Percentiles rank a stretch among this genome's conserved stretches.
Evolutionary conservation across 2,888 invertebrate genomes (phyloP).

Genomic region (Lepetodrilus schrolli): DNA sequence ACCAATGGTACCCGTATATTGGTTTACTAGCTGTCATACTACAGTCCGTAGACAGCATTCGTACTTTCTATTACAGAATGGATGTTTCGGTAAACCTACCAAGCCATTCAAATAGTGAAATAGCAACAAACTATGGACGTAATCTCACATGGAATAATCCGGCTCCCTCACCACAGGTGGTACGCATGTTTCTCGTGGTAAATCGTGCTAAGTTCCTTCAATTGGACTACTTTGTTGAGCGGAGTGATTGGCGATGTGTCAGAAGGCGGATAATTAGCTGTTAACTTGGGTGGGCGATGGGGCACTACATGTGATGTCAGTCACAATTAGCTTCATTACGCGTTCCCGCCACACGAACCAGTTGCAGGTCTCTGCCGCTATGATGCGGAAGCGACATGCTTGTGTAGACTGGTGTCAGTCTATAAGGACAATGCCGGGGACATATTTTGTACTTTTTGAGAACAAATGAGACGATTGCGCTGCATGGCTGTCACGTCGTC

Average conservation of each 20-base stretch:
- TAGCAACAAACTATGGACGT: no score
- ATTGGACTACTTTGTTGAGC: constrained; percentile 3
- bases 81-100: no score
- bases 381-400: background rate
- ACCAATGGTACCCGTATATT: no score
- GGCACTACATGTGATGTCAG: background rate
- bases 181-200: background rate
- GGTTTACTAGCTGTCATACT: no score
- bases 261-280: constrained; percentile 6
- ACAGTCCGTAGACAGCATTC: no score
- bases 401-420: background rate
- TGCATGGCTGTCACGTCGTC: no score
- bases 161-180: background rate
- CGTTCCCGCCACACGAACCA: background rate
- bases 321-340: constrained; percentile 1
- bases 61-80: no score
- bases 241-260: background rate
- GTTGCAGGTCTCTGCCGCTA: background rate
- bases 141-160: no score
- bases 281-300: constrained; percentile 9
- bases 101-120: no score
- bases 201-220: background rate
- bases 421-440: background rate
- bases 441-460: no score
- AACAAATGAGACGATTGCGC: no score